Base-by-base conservation (phyloP, 1,140 invertebrate genomes). In the Mya arenaria region DNA sequence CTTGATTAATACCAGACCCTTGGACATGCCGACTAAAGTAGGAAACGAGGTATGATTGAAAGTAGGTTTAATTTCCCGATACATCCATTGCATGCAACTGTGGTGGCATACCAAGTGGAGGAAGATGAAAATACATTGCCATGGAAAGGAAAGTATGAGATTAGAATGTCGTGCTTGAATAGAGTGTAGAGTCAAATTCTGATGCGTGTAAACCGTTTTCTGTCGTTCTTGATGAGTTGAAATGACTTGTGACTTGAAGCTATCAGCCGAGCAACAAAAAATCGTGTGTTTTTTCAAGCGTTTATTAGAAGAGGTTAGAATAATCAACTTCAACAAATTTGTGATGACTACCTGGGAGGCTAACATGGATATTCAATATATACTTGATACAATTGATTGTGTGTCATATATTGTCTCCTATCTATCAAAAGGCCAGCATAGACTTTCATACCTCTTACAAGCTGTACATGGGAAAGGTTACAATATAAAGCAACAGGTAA, bases 371-470 rank as follows among this genome's bases (percentile, higher is more conserved):
- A 62, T 86, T 5, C 85, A 88, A 28, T 85, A 56, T 63, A 60
- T 85, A 13, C 37, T 86, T 6, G 85, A 87, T 78, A 58, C 63
- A n/a, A 86, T 83, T 66, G 78, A 77, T 34, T 85, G 83, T 85
- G 85, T 77, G 66, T 65, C 77, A n/a, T 87, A 80, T 69, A 86
- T 86, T 30, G 80, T 71, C 10, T 82, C 74, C 39, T 84, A 83
- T 65, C 85, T 86, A 52, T 74, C 72, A 48, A 86, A 85, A 58
- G 60, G 68, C 30, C 81, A 86, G 44, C 73, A 83, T 75, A 85
- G 85, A 36, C 85, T 86, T 65, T 75, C 73, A 63, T 44, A 80
- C 19, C 19, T 86, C 25, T 56, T 84, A 17, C 17, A 37, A 44
- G 30, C 44, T 68, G 85, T 66, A 82, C 73, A 25, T 68, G 32